Base-by-base conservation (phyloP, 35 echinoderm and acorn worm species). In the Heliocidaris erythrogramma region DNA sequence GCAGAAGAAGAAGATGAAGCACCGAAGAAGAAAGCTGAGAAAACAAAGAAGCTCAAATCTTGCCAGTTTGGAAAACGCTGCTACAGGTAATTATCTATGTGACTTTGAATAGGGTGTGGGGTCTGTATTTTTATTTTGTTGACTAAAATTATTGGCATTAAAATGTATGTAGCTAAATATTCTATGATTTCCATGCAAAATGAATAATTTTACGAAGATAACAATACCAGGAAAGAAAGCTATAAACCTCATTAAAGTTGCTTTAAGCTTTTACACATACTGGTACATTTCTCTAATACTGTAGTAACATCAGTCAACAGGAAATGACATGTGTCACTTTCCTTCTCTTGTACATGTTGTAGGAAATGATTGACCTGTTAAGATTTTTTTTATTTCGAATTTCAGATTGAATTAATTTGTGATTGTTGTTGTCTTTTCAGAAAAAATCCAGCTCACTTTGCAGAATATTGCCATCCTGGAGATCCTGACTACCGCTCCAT, bases 41-140 rank as follows among this genome's bases (percentile, higher is more conserved):
- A 48, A 24, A 69, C 21, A 30, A 97, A 95, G 87, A 93, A 94
- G 48, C 42, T 60, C 56, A 94, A 97, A 59, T 91, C 94, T 29
- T 99, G 98, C 91, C 49, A 84, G 13, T 99, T 95, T 94, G 98
- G 96, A 13, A 88, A 91, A 32, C 96, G 95, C 60, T 99, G 98
- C 86, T 99, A 97, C 91, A 95, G 98, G 98, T 99, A 95, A 56
- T 49, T 24, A 61, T 87, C 31, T 94, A n/a, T 18, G 13, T 16
- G 56, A 32, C 27, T 56, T 11, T 56, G 11, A 56, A 56, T 56
- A 56, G 14, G 6, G 9, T 56, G 13, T 56, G 14, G 6, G 14
- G 6, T 14, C 52, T 56, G 2, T 56, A 11, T 56, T 56, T 56
- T 56, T 14, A 56, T 56, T 56, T 56, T 56, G 9, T 52, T 2